Conservation (phyloP, 2,888 invertebrate genomes). For the Linnaemya tessellans region DNA sequence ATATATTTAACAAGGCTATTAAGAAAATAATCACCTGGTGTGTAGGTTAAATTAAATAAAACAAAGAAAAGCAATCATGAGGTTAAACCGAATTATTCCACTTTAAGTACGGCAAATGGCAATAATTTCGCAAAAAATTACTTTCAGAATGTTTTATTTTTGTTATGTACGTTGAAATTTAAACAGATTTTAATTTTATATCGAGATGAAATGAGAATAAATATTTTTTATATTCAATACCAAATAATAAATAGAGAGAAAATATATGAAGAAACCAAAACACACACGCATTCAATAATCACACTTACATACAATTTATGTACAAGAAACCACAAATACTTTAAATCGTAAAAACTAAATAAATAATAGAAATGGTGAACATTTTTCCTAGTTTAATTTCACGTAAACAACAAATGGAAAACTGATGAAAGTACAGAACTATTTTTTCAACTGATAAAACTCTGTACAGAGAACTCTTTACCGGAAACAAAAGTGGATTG, state of each 20-base stretch:
- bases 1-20: slow-evolving; percentile 45
- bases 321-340: background rate
- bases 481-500: no score
- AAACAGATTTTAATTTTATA: background rate
- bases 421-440: background rate
- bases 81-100: background rate
- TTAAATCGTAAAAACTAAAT: background rate
- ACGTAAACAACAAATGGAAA: no score
- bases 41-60: slow-evolving; percentile 24
- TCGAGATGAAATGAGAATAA: background rate
- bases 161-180: background rate
- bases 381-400: no score
- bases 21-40: slow-evolving; percentile 51
- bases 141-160: background rate
- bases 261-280: background rate
- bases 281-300: background rate
- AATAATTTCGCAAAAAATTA: background rate
- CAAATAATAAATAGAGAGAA: background rate
- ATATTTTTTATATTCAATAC: background rate
- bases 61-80: slow-evolving; percentile 1
- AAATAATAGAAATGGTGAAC: background rate
- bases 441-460: background rate
- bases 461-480: no score
- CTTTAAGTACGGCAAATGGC: background rate
- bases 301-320: background rate